Base-by-base conservation (phyloP, 2,113 vertebrate genomes). In the Cyprinodon tularosa region DNA sequence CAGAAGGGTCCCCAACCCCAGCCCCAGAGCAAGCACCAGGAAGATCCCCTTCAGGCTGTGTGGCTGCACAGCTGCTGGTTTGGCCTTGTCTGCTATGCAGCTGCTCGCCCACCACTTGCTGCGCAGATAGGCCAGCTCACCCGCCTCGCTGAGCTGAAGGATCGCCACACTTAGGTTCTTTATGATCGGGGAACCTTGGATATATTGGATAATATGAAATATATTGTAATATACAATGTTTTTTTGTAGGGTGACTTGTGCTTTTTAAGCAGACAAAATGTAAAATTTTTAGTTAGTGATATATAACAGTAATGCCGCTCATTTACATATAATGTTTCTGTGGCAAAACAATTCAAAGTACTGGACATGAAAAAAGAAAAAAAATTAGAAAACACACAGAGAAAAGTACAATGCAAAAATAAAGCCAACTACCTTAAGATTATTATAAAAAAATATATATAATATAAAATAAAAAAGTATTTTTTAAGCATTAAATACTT, bases 71-170 rank as follows among this genome's bases (percentile, higher is more conserved):
- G 95, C 90, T 20, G 81, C 74, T 1, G 89, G 89, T 90, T 90
- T 94, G 6, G 83, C 71, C 0, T 90, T 91, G 0, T 88, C 74
- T 3, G 72, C 82, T 0, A 90, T 61, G 84, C 96, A 97, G 65
- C 94, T 95, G 91, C 84, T 96, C 53, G 95, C 93, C 96, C 96
- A 97, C 96, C 96, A 97, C 78, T 96, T 97, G 85, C 94, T 94
- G 0, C 91, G 86, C 74, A 97, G 83, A 79, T 96, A 95, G 3
- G 95, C 92, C 4, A 97, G 91, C 7, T 96, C 93, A 0, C 96
- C 96, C 0, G 94, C 90, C 47, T 97, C 96, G 0, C 92, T 94
- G 81, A 96, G 92, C 15, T 96, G 94, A 65, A 97, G 92, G 62
- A 97, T 92, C 0, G 95, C 94, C 4, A 96, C 50, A 1, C 94